These are phyloP conservation scores for Spea bombifrons DNA, from an alignment of 2,113 vertebrate species.

Conservation along the genomic window DNA sequence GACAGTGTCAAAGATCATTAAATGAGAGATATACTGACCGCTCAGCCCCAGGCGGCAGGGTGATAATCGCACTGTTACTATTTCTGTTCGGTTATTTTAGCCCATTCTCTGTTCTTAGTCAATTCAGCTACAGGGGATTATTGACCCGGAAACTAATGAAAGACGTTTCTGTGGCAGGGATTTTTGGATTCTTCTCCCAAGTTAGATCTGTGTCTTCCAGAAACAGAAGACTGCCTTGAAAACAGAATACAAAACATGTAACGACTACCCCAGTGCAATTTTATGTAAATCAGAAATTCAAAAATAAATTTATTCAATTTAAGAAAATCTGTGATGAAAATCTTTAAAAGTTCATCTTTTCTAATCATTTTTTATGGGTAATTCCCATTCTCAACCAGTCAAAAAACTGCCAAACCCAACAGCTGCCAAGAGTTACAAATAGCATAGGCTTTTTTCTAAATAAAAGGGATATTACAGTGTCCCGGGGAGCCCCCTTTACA, in stretches of 20 bases:
- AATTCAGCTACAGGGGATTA: slow-evolving; percentile 67
- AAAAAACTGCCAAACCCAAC: no score
- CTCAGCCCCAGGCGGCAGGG: slow-evolving; percentile 61
- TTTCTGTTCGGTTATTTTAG: slow-evolving; percentile 73
- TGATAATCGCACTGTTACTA: slow-evolving; percentile 67
- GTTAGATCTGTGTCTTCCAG: slow-evolving; percentile 65
- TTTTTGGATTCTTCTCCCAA: slow-evolving; percentile 65
- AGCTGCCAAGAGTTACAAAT: no score
- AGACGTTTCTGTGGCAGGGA: slow-evolving; percentile 78
- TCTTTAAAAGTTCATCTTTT: no score
- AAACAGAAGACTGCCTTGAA: slow-evolving; percentile 77
- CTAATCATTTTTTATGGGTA: no score
- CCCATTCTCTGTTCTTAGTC: slow-evolving; percentile 68
- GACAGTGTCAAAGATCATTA: slow-evolving; percentile 53
- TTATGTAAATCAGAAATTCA: no score
- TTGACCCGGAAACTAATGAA: slow-evolving; percentile 86
- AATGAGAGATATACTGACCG: slow-evolving; percentile 60
- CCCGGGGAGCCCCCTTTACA: no score
- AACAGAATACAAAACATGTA: background rate
- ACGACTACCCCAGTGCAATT: no score
- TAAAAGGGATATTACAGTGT: no score
- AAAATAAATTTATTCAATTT: no score
- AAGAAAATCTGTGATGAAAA: no score
- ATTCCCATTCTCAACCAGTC: no score
- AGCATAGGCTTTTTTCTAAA: no score